phyloP scores from a whole-genome alignment of 2,888 invertebrate genomes.

The Artemia sinica region DNA sequence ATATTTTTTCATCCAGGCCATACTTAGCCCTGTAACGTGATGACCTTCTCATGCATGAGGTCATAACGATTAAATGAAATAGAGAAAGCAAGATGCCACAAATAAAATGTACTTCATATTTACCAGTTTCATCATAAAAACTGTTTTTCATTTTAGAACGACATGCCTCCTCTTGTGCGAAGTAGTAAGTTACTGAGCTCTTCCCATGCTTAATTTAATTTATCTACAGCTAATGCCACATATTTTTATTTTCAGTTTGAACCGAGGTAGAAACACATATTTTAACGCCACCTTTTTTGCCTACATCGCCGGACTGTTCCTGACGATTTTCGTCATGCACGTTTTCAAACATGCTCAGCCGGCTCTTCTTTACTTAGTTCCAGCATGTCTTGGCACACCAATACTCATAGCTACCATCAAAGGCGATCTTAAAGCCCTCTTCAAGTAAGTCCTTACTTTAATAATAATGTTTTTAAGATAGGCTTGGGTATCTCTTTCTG shows the following conservation, averaged over 20 bases:
- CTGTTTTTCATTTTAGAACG: too few species aligned
- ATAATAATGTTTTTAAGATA: too few species aligned
- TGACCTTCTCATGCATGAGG: too few species aligned
- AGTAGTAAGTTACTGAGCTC: neutral
- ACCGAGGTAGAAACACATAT: slow-evolving; percentile 60
- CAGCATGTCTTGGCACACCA: slow-evolving; percentile 83
- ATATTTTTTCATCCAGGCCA: too few species aligned
- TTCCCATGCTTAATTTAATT: neutral
- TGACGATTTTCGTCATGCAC: slow-evolving; percentile 95
- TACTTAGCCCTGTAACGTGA: too few species aligned
- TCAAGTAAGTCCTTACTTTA: slow-evolving; percentile 49
- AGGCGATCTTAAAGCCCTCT: slow-evolving; percentile 73
- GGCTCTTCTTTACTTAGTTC: slow-evolving; percentile 87
- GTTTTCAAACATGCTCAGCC: slow-evolving; percentile 96
- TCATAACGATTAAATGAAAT: neutral
- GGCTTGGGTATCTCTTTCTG: too few species aligned
- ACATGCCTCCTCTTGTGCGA: neutral
- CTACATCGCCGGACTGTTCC: slow-evolving; percentile 76
- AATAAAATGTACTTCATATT: neutral
- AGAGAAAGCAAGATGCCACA: neutral
- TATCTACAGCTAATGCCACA: neutral
- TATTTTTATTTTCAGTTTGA: slow-evolving; percentile 40
- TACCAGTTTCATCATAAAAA: too few species aligned
- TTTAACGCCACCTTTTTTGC: slow-evolving; percentile 81
- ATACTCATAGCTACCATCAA: slow-evolving; percentile 64